Evolutionary conservation across 2,888 invertebrate genomes (phyloP).

Genomic region (Strigamia transsilvanica): DNA sequence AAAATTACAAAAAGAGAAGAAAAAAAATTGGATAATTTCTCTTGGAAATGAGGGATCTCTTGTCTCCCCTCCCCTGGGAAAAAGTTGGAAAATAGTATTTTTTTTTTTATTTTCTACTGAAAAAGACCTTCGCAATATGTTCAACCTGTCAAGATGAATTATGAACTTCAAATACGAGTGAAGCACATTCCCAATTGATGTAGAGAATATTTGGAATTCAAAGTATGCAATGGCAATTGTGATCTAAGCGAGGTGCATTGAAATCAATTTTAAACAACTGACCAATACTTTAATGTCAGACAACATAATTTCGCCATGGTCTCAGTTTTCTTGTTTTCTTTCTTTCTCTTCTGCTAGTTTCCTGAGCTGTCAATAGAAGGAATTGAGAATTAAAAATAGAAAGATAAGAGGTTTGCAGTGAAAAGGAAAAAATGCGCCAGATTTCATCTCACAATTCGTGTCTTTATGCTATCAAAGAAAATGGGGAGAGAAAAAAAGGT

Average conservation of each 20-base stretch:
- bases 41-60: slow-evolving; percentile 18
- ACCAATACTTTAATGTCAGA: neutral
- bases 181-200: slow-evolving; percentile 6
- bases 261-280: slow-evolving; percentile 12
- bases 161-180: slow-evolving; percentile 50
- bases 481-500: slow-evolving; percentile 18
- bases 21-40: neutral
- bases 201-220: slow-evolving; percentile 18
- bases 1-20: neutral
- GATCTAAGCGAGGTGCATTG: neutral
- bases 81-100: slow-evolving; percentile 13
- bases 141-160: slow-evolving; percentile 52
- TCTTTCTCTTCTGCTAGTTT: too few species aligned
- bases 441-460: slow-evolving; percentile 30
- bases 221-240: slow-evolving; percentile 7
- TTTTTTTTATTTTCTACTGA: neutral
- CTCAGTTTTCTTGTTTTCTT: neutral
- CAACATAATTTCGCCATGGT: neutral
- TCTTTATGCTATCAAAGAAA: slow-evolving; percentile 46
- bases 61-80: slow-evolving; percentile 40
- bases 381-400: neutral
- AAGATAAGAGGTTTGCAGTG: slow-evolving; percentile 26
- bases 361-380: too few species aligned
- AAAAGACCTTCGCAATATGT: slow-evolving; percentile 44
- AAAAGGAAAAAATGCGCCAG: neutral